Evolutionary conservation across 2,888 invertebrate species (phyloP).

Genomic region (Nebria salina): DNA sequence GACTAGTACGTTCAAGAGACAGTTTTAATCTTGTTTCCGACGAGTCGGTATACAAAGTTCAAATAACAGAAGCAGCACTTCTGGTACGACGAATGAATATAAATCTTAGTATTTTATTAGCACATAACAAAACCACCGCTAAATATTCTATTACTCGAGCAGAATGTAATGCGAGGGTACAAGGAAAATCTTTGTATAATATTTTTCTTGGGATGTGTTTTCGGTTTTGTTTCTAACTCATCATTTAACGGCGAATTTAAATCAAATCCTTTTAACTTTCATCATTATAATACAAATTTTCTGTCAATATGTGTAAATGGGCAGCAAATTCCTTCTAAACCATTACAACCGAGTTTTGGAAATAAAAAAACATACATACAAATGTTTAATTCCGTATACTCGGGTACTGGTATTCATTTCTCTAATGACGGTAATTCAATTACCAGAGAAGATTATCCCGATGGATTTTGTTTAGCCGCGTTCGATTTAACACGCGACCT

Average conservation of each 20-base stretch:
- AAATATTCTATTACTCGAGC: constrained; percentile 51
- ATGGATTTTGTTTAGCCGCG: constrained; percentile 49
- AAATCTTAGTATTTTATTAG: constrained; percentile 43
- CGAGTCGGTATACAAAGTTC: too few relatives aligned
- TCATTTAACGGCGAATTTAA: too few relatives aligned
- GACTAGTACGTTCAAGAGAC: neutral
- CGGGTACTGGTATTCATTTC: constrained; percentile 49
- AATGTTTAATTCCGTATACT: constrained; percentile 52
- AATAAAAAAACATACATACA: too few relatives aligned
- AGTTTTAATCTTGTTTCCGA: too few relatives aligned
- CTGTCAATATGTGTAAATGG: too few relatives aligned
- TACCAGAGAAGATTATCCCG: constrained; percentile 44
- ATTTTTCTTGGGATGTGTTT: constrained; percentile 47
- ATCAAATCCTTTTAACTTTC: too few relatives aligned
- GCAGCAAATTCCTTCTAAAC: too few relatives aligned
- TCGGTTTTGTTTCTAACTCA: too few relatives aligned
- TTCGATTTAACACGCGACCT: constrained; percentile 47
- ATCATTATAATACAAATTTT: too few relatives aligned
- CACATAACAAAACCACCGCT: constrained; percentile 48
- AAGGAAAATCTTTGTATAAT: constrained; percentile 53
- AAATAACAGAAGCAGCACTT: constrained; percentile 49
- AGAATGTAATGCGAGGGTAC: constrained; percentile 50
- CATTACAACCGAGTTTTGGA: too few relatives aligned
- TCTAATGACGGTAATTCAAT: constrained; percentile 49
- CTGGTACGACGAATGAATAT: constrained; percentile 50